Evolutionary conservation across 2,888 invertebrate species (phyloP), one percentile per base, ranked within the genome.

Genomic region (Drosophila leonis): DNA sequence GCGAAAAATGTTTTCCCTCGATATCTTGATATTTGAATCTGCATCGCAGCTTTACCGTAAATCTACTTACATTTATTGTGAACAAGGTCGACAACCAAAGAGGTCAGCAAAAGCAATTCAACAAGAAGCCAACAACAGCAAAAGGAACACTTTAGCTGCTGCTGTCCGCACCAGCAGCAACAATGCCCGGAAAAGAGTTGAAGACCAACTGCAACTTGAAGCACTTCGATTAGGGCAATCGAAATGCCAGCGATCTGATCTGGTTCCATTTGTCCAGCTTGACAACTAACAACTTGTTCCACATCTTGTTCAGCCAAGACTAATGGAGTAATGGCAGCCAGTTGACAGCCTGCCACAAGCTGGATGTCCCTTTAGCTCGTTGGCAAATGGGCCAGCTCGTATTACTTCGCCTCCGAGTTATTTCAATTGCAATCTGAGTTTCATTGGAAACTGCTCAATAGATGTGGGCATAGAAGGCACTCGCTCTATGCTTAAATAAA

Each of bases 221-320:
- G 60, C 65, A 61, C 52, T 74, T 52, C 41, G 60, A 55, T 75
- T 70, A 49, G 35, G 35, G 49, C 33, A 18, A 49, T n/a, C 52
- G 29, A 65, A 65, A 52, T 44, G 56, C 55, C 54, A 63, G 56
- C 20, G 42, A 42, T 62, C 42, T 46, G 57, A 75, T 62, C 57
- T 71, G 57, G 46, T 65, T 59, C 61, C 72, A 72, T 78, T 75
- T 78, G 55, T 60, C 67, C 52, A 57, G 65, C 49, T 52, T 71
- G 74, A 75, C 74, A 76, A 71, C 61, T 61, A 62, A 65, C 78
- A 72, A 62, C 66, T 44, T 72, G 76, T 75, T 46, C 29, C 52
- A 39, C 54, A 69, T 44, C 55, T 39, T 75, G 44, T 35, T 24
- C 37, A 24, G 42, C n/a, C 31, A 42, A 33, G 61, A 60, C 71